Conservation (phyloP, 2,888 invertebrate species). For the Pollenia amentaria region DNA sequence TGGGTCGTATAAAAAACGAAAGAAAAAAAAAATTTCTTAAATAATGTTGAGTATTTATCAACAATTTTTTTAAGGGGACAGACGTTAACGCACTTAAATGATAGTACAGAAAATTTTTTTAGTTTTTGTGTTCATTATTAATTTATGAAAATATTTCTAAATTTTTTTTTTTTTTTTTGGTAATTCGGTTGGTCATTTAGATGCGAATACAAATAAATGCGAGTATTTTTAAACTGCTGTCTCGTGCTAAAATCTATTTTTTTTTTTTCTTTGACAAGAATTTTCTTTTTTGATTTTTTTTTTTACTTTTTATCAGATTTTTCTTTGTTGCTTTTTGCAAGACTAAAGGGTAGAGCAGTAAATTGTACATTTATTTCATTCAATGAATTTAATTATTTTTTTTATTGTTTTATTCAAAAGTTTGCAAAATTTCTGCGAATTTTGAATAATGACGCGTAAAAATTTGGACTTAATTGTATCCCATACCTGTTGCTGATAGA, state of each 20-base stretch:
- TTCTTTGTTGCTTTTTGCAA: neutral
- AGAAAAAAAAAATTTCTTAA: no score
- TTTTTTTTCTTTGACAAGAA: neutral
- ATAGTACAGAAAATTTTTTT: neutral
- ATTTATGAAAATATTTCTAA: constrained; percentile 4
- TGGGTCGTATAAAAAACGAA: neutral
- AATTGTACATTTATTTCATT: neutral
- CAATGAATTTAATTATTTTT: no score
- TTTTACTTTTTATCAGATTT: neutral
- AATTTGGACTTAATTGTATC: no score
- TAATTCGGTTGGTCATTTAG: neutral
- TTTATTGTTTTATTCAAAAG: no score
- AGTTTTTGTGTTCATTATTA: neutral
- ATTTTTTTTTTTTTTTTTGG: neutral
- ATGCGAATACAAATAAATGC: neutral
- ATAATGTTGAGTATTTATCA: no score
- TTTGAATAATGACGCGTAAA: no score
- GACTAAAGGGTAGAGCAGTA: neutral
- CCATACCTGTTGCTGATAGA: no score
- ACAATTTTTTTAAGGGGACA: neutral
- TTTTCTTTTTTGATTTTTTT: constrained; percentile 1
- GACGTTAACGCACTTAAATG: constrained; percentile 39
- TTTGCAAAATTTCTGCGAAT: no score
- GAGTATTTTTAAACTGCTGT: constrained; percentile 18
- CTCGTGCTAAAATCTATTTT: constrained; percentile 55